Evolutionary conservation across 2,888 invertebrate species (phyloP), one percentile per base, ranked within the genome.

Genomic region (Tetragonisca angustula): DNA sequence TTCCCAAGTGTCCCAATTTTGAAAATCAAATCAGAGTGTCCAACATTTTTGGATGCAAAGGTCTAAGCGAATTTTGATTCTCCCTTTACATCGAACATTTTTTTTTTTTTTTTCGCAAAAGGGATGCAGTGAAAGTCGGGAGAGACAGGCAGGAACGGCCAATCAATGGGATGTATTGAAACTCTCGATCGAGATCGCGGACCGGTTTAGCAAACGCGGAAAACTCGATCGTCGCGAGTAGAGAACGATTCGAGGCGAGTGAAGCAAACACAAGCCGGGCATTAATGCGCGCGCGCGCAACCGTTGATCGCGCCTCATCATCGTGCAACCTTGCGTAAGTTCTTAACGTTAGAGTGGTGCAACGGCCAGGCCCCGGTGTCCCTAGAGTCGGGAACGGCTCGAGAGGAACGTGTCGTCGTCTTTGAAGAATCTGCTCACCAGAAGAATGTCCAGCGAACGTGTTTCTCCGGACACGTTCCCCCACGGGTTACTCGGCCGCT

Each of bases 291-390:
- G 50, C 82, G 76, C 77, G 50, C 9, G 77, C 79, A 78, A 82
- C 72, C 82, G 83, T 83, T 77, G 86, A 69, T 87, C 79, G 76
- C 79, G 78, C 83, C 79, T 88, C 86, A 78, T 82, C 79, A 65
- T 78, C 83, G 83, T 77, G 79, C 88, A 71, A 86, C 65, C 76
- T 79, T 74, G 85, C 85, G 70, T 69, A 76, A 85, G 73, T 80
- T 80, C 69, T 76, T 65, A 74, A 85, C 68, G 75, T 59, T 59
- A 69, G 74, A 75, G 54, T 43, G 76, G 36, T 81, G 69, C 76
- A 71, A 49, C 27, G 43, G 27, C 9, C 59, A 43, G 24, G 24
- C 15, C n/a, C 32, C 61, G 6, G 32, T 49, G 27, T 21, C 50
- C 24, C 52, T 36, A n/a, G 74, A 36, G 36, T 27, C 59, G 62